phyloP scores from a whole-genome alignment of 1,140 invertebrate species.

The Bombus affinis region DNA sequence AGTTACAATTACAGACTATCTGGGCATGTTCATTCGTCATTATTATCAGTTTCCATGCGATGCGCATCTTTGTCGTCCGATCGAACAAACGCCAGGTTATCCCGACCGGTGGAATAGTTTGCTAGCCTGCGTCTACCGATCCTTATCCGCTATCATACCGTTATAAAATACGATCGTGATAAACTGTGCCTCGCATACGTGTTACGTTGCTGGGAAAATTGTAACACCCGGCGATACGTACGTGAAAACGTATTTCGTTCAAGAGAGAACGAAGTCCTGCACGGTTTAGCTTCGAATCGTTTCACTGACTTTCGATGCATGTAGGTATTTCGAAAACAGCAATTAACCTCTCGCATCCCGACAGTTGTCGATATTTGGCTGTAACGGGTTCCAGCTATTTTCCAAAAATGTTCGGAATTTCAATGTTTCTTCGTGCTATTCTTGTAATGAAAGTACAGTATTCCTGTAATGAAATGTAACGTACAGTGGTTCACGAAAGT shows the following conservation, averaged over 20 bases:
- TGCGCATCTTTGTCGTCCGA: slow-evolving; percentile 22
- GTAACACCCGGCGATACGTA: background rate
- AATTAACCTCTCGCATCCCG: background rate
- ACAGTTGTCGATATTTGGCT: background rate
- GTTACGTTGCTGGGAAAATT: background rate
- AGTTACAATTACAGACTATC: slow-evolving; percentile 35
- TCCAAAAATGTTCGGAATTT: background rate
- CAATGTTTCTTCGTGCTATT: background rate
- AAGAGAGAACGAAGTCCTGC: background rate
- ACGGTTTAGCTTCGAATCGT: no score
- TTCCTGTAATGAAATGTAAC: background rate
- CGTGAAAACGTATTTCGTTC: background rate
- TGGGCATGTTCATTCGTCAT: slow-evolving; percentile 33
- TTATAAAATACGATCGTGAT: background rate
- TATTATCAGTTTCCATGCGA: slow-evolving; percentile 39
- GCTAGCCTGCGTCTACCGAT: background rate
- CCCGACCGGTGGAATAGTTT: background rate
- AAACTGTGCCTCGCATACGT: background rate
- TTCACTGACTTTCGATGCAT: no score
- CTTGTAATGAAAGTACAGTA: background rate
- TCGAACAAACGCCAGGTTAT: slow-evolving; percentile 21
- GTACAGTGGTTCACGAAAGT: background rate
- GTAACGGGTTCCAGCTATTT: background rate
- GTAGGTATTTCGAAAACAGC: no score
- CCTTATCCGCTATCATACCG: background rate